Evolutionary conservation across 2,888 invertebrate genomes (phyloP).

Genomic region (Epistrophe eligans): DNA sequence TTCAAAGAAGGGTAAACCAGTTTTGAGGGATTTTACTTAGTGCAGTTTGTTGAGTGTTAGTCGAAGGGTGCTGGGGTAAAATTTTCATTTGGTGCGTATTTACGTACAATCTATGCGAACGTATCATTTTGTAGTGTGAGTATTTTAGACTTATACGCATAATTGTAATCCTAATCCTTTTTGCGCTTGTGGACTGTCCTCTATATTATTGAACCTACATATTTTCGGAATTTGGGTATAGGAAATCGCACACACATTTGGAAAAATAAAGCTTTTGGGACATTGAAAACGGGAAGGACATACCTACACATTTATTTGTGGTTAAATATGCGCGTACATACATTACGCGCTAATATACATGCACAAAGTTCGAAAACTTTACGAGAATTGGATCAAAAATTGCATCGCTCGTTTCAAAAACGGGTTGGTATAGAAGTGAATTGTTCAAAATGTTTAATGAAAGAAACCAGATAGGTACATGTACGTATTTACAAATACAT

Average conservation of each 20-base stretch:
- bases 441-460: background rate
- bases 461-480: background rate
- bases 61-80: background rate
- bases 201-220: background rate
- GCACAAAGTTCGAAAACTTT: conserved; percentile 3
- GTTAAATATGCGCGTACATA: conserved; percentile 49
- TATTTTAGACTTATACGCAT: conserved; percentile 44
- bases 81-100: conserved; percentile 27
- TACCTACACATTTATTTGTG: conserved; percentile 50
- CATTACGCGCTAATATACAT: conserved; percentile 37
- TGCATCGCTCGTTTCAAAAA: background rate
- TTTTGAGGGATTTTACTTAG: conserved; percentile 31
- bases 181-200: conserved; percentile 5
- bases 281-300: conserved; percentile 1
- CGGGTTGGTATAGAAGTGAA: background rate
- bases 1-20: conserved; percentile 27
- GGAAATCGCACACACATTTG: background rate
- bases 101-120: conserved; percentile 2
- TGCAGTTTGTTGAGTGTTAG: background rate
- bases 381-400: conserved; percentile 28
- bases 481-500: background rate
- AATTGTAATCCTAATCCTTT: conserved; percentile 32
- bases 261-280: conserved; percentile 1
- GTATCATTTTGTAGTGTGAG: conserved; percentile 8
- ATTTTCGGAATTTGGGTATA: background rate